Base-by-base conservation (phyloP, 2,113 vertebrate genomes). In the Channa maculata region DNA sequence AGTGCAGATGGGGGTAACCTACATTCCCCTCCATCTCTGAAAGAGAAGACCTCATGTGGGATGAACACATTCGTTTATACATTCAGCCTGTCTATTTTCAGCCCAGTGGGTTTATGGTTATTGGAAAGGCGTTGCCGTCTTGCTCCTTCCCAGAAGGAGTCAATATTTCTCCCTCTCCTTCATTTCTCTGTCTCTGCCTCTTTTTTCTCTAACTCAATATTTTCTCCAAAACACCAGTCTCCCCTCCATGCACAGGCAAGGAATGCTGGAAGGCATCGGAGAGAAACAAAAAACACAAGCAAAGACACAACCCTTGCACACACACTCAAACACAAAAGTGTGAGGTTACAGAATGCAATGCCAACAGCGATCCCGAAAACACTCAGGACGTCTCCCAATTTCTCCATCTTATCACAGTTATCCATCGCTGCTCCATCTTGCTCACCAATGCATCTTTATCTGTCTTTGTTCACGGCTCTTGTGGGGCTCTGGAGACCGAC, bases 111-210 rank as follows among this genome's bases (percentile, higher is more conserved):
- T 94, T 94, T 94, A 94, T 93, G 94, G 93, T 94, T 94, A 94
- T 94, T 94, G 94, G 92, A 94, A 93, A 94, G 93, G 92, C 93
- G 90, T 93, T 90, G 91, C 92, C 91, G 90, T 91, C 91, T 93
- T 90, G 86, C 89, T 93, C 86, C 91, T 92, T 94, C 94, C 93
- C 93, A 94, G 94, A 94, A 94, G 92, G 84, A 94, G 92, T 94
- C 94, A 92, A 94, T 94, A 94, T 92, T 93, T 93, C 94, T 94
- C 91, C 90, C 89, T 92, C 93, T 92, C 92, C 87, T 90, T 92
- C 89, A 88, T 89, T 92, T 91, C 89, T 91, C 87, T 77, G 85
- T 85, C 90, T 82, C 83, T 85, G 80, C 66, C 73, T 78, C 74
- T 87, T 89, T 87, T 24, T 85, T 72, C 80, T 90, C 89, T 91